Evolutionary conservation across 2,113 vertebrate genomes (phyloP).

Genomic region (Clinocottus analis): DNA sequence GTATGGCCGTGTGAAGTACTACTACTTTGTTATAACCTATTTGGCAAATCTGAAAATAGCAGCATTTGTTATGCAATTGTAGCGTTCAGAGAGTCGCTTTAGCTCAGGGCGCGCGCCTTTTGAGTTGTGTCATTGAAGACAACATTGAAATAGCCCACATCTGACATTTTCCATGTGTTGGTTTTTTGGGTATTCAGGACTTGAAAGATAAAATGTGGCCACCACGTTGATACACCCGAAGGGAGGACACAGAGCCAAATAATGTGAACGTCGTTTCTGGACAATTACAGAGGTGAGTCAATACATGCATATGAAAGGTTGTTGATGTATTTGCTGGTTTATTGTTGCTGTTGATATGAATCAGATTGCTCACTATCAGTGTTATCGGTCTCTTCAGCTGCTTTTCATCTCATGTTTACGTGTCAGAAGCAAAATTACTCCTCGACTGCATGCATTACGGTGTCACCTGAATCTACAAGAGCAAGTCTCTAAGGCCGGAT

Average conservation of each 20-base stretch:
- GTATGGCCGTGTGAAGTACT: background rate
- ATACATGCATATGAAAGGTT: background rate
- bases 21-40: conserved; percentile 18
- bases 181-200: conserved; percentile 69
- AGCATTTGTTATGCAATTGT: conserved; percentile 10
- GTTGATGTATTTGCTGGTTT: background rate
- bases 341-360: background rate
- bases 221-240: conserved; percentile 76
- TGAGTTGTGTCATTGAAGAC: background rate
- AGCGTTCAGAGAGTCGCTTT: background rate
- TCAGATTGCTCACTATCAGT: background rate
- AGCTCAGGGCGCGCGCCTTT: background rate
- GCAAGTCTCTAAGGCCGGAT: conserved; percentile 7
- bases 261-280: conserved; percentile 81
- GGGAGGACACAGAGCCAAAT: conserved; percentile 76
- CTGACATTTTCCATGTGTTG: conserved; percentile 42
- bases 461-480: conserved; percentile 26
- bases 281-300: conserved; percentile 77
- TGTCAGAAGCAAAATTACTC: conserved; percentile 8
- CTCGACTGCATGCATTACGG: conserved; percentile 21
- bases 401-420: conserved; percentile 40
- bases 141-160: background rate
- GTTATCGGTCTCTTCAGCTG: background rate
- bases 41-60: background rate
- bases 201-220: conserved; percentile 70